Percentiles rank a stretch among this genome's conserved stretches.
phyloP scores from a whole-genome alignment of 2,113 vertebrate species.

The Megalops atlanticus region DNA sequence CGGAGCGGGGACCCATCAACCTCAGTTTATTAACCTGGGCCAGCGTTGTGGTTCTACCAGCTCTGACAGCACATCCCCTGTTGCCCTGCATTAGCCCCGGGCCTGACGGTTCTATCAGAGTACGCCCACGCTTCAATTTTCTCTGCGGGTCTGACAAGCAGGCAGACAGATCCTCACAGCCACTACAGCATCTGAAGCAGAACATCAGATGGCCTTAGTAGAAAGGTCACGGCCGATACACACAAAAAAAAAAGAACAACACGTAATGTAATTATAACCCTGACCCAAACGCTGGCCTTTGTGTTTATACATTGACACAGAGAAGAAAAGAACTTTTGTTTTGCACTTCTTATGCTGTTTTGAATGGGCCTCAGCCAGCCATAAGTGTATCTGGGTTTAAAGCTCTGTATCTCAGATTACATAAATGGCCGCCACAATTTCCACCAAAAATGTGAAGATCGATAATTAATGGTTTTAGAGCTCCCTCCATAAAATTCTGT shows the following conservation, averaged over 20 bases:
- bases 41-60: background rate
- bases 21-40: background rate
- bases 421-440: too few relatives aligned
- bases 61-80: background rate
- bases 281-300: background rate
- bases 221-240: background rate
- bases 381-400: too few relatives aligned
- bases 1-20: background rate
- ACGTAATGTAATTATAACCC: background rate
- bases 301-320: background rate
- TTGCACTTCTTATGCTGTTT: background rate
- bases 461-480: too few relatives aligned
- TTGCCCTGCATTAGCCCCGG: background rate
- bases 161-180: background rate
- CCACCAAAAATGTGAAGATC: too few relatives aligned
- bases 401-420: too few relatives aligned
- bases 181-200: background rate
- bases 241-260: background rate
- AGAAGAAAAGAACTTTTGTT: background rate
- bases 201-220: background rate
- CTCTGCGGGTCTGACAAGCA: background rate
- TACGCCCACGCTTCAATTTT: background rate
- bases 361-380: background rate
- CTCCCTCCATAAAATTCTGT: too few relatives aligned
- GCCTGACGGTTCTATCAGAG: background rate